Percentiles rank a stretch among this genome's conserved stretches.
These are phyloP conservation scores for Crocallis elinguaria DNA, from an alignment of 2,888 invertebrate genomes.

Conservation along the genomic window DNA sequence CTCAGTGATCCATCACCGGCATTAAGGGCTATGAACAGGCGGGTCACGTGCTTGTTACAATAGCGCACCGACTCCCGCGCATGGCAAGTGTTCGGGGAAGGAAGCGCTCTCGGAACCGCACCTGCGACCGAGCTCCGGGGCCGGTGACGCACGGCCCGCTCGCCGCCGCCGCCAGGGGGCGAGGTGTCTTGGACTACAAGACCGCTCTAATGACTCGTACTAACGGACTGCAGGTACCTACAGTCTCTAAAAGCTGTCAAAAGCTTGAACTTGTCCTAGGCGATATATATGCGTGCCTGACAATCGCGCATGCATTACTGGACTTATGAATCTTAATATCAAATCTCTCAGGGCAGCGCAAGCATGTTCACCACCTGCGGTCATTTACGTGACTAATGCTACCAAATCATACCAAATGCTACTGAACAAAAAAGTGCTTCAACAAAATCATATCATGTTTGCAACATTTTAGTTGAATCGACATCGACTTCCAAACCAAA, in stretches of 20 bases:
- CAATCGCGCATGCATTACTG: no score
- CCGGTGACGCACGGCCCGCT: not conserved
- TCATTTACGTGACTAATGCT: not conserved
- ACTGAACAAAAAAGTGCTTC: not conserved
- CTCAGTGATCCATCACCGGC: slow-evolving; percentile 12
- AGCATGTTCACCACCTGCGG: no score
- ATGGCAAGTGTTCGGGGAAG: slow-evolving; percentile 42
- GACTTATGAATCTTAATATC: no score
- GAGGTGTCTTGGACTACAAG: no score
- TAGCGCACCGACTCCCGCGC: slow-evolving; percentile 30
- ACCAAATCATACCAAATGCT: not conserved
- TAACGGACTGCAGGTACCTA: no score
- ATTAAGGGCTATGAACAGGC: slow-evolving; percentile 33
- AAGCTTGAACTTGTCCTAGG: no score
- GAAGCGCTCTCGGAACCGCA: slow-evolving; percentile 32
- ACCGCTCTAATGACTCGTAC: no score
- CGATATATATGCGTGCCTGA: no score
- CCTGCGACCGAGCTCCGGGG: slow-evolving; percentile 4
- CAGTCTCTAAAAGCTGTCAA: no score
- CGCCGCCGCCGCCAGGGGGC: no score
- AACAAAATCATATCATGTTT: not conserved
- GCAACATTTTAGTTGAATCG: no score
- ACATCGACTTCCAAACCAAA: not conserved
- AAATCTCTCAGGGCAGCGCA: no score
- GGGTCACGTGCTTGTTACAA: slow-evolving; percentile 33